Base-by-base conservation (phyloP, 1,140 invertebrate species). In the Saccostrea echinata region DNA sequence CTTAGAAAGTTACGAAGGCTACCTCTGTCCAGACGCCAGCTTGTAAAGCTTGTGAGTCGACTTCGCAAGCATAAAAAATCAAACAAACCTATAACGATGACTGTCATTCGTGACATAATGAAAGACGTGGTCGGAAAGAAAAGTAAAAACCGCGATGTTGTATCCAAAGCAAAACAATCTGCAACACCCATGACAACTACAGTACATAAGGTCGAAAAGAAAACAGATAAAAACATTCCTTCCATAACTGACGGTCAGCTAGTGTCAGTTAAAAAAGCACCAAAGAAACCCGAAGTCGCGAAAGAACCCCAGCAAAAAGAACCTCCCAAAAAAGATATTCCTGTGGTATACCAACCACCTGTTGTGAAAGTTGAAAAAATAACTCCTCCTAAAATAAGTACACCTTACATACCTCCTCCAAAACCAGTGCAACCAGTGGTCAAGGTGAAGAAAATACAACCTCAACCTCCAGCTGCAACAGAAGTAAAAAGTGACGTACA, bases 381-480 rank as follows among this genome's bases (percentile, higher is more conserved):
- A 30, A 16, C 30, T 68, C 64, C 64, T n/a, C 2, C n/a, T 11
- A 21, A 68, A 27, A n/a, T 68, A 3, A 68, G 18, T 24, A 27
- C n/a, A n/a, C 64, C 64, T n/a, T 68, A 68, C 27, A 68, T 68
- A 13, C 68, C 68, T 76, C 68, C 68, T 33, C 68, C 68, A 33
- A 76, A 76, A 30, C 13, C 8, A 27, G 11, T 30, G 1, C 68
- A 24, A 76, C 68, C 68, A 18, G 30, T 76, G 11, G 27, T 12
- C 0, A 76, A 76, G 3, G 68, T 33, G 27, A 11, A 76, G 27
- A 76, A 12, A 30, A 12, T 9, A 12, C 24, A 33, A 9, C 68
- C 68, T 30, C 24, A 12, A 30, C 27, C 13, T 76, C 9, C 16
- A 3, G 27, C 33, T 27, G 18, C 30, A 30, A 76, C 30, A 16